Evolutionary conservation across 2,113 vertebrate genomes (phyloP).

Genomic region (Crotalus helleri): DNA sequence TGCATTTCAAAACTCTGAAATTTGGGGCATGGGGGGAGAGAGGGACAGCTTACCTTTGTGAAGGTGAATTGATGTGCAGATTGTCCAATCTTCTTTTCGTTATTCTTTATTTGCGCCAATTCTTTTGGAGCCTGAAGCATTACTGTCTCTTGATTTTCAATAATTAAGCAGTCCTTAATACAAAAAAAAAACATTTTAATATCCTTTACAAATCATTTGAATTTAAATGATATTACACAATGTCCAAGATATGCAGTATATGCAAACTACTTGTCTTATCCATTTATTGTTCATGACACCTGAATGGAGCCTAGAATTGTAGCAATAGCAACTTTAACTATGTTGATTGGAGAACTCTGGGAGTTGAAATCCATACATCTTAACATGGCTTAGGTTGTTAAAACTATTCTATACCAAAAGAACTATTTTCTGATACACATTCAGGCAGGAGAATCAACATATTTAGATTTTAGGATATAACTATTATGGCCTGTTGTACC

Average conservation of each 20-base stretch:
- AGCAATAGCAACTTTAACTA: not conserved
- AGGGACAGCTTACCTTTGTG: constrained; percentile 70
- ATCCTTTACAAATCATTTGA: not conserved
- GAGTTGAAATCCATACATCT: not conserved
- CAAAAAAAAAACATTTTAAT: not conserved
- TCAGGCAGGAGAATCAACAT: not conserved
- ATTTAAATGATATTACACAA: not conserved
- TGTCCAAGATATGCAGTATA: not conserved
- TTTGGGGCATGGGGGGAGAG: too few relatives aligned
- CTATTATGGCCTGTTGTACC: not conserved
- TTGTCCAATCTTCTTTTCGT: constrained; percentile 79
- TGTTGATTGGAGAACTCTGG: not conserved
- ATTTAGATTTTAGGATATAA: not conserved
- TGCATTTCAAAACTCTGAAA: not conserved
- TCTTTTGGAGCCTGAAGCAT: constrained; percentile 80
- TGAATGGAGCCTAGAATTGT: not conserved
- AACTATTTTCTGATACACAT: not conserved
- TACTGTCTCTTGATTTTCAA: constrained; percentile 75
- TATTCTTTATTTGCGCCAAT: constrained; percentile 79
- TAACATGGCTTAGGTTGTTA: not conserved
- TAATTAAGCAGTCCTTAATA: constrained; percentile 76
- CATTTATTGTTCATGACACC: not conserved
- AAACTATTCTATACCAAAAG: not conserved
- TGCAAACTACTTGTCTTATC: not conserved
- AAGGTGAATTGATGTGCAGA: constrained; percentile 82